A percentile compares a stretch with the other conserved stretches of the same genome.
Evolutionary conservation across 1,140 invertebrate species (phyloP).

Genomic region (Drosophila orosa): DNA sequence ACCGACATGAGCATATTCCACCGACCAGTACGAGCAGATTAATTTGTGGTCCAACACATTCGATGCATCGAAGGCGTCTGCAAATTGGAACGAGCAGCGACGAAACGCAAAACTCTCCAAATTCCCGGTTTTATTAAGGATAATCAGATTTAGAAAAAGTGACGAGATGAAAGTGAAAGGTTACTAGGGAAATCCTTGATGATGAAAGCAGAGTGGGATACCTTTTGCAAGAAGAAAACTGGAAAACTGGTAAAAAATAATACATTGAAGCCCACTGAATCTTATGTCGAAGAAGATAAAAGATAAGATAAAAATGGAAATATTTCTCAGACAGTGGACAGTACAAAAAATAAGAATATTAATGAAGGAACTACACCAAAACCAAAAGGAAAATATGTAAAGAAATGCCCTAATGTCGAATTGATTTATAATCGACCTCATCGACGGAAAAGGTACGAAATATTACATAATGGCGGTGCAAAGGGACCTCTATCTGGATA

Average conservation of each 20-base stretch:
- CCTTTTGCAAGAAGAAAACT: background rate
- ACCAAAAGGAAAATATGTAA: background rate
- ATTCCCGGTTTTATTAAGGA: background rate
- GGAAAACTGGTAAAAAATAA: background rate
- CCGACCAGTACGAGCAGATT: conserved; percentile 4
- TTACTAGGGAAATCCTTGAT: background rate
- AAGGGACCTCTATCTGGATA: background rate
- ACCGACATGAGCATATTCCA: conserved; percentile 1
- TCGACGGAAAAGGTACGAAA: conserved; percentile 5
- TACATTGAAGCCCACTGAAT: background rate
- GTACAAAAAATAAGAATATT: background rate
- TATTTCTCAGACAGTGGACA: background rate
- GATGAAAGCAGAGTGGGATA: background rate
- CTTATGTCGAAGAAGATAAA: conserved; percentile 6
- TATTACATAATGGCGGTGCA: conserved; percentile 1
- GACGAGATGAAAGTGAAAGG: background rate
- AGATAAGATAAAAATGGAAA: background rate
- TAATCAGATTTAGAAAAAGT: background rate
- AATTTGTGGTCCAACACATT: conserved; percentile 4
- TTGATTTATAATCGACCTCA: conserved; percentile 6
- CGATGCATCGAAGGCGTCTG: background rate
- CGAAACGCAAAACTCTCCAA: background rate
- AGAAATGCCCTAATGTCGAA: background rate
- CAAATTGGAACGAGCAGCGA: background rate
- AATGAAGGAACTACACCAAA: background rate